Conservation (phyloP, 2,797 vertebrate species). For the Nothura maculosa region DNA sequence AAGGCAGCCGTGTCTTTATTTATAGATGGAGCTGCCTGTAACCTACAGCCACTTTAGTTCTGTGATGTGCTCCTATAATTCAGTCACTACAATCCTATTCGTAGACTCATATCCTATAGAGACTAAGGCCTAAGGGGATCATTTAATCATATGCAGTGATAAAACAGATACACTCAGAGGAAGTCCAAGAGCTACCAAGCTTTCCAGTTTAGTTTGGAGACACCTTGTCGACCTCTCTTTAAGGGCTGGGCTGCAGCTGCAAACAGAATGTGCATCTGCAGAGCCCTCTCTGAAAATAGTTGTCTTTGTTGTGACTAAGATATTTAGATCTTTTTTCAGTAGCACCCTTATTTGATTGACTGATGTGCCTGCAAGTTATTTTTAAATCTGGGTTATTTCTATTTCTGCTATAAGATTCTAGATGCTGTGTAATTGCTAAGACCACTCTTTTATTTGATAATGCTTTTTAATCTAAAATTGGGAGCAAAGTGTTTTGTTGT, state of each 20-base stretch:
- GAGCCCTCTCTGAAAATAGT: constrained; percentile 76
- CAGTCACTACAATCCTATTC: rapidly evolving
- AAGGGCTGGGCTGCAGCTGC: constrained; percentile 61
- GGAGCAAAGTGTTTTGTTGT: constrained; percentile 45
- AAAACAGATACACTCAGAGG: background rate
- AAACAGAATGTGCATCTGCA: constrained; percentile 60
- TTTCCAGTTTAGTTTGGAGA: background rate
- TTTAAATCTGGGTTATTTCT: constrained; percentile 77
- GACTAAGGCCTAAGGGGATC: background rate
- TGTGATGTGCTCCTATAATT: rapidly evolving
- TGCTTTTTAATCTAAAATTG: constrained; percentile 55
- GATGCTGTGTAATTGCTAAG: constrained; percentile 54
- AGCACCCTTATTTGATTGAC: constrained; percentile 76
- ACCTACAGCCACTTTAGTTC: background rate
- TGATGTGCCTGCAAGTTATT: constrained; percentile 77
- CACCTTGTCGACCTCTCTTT: constrained; percentile 2
- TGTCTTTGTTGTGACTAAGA: constrained; percentile 79
- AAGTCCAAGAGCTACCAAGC: background rate
- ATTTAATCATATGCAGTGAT: background rate
- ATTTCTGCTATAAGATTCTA: constrained; percentile 70
- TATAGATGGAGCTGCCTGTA: background rate
- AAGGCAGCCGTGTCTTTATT: background rate
- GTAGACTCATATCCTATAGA: background rate
- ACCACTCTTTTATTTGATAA: constrained; percentile 64
- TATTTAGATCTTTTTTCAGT: constrained; percentile 71